phyloP scores from a whole-genome alignment of 2,888 invertebrate species.

The Lypha dubia region DNA sequence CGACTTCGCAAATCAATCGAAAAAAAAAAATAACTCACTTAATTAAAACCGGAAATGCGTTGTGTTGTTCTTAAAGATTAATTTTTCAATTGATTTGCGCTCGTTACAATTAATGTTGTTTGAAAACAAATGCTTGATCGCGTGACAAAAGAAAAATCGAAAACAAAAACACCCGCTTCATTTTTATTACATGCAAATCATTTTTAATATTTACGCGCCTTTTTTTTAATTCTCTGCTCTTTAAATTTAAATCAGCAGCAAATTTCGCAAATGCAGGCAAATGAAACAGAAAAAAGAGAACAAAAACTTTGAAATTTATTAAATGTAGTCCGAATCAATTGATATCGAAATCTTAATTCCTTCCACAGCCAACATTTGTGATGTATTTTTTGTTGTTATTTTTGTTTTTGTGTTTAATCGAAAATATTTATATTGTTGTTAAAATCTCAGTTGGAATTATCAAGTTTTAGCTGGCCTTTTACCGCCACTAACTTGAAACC shows the following conservation, averaged over 20 bases:
- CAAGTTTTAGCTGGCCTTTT: conserved; percentile 3
- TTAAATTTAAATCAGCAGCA: background rate
- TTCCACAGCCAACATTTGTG: background rate
- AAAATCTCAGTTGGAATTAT: background rate
- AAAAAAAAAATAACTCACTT: too few relatives aligned
- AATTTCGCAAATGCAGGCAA: background rate
- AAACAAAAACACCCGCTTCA: background rate
- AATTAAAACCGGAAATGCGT: conserved; percentile 49
- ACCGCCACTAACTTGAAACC: background rate
- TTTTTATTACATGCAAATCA: background rate
- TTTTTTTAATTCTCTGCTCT: background rate
- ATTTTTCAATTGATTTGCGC: conserved; percentile 36
- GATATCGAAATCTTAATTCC: conserved; percentile 12
- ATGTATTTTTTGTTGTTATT: too few relatives aligned
- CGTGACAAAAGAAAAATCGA: background rate
- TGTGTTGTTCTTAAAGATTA: conserved; percentile 9
- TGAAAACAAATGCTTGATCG: conserved; percentile 30
- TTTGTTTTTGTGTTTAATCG: background rate
- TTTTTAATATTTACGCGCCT: background rate
- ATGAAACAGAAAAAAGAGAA: background rate
- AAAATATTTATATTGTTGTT: background rate
- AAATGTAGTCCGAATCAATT: conserved; percentile 30
- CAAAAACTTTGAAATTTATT: background rate
- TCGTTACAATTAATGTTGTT: conserved; percentile 23
- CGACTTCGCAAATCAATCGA: conserved; percentile 18